Percentiles rank a stretch among this genome's conserved stretches.
Evolutionary conservation across 2,888 invertebrate species (phyloP).

Genomic region (Synanthedon myopaeformis): DNA sequence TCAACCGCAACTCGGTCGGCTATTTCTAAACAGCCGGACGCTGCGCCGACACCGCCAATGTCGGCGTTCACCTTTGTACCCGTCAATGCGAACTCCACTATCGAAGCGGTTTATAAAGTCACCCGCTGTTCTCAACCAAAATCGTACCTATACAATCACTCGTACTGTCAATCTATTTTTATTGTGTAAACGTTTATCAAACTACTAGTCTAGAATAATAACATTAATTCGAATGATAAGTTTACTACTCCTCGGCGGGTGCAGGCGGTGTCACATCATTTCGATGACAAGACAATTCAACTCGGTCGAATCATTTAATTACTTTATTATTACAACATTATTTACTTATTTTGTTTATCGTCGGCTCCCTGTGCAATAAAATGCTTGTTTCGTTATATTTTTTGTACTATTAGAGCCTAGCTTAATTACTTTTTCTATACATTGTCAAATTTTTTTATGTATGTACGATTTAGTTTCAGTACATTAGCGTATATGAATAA

Average conservation of each 20-base stretch:
- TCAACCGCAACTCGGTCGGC: constrained; percentile 49
- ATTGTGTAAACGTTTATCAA: background rate
- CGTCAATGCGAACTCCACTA: too few species aligned
- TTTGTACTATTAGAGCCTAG: constrained; percentile 40
- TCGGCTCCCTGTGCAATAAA: constrained; percentile 65
- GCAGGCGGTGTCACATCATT: too few species aligned
- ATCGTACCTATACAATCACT: too few species aligned
- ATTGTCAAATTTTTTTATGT: constrained; percentile 5
- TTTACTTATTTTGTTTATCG: constrained; percentile 39
- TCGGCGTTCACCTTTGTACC: too few species aligned
- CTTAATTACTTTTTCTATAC: constrained; percentile 30
- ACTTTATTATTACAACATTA: background rate
- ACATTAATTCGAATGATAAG: too few species aligned
- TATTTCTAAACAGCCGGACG: constrained; percentile 37
- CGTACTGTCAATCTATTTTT: background rate
- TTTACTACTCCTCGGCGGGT: too few species aligned
- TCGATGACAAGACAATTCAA: too few species aligned
- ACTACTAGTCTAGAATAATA: too few species aligned
- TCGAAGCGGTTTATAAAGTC: background rate
- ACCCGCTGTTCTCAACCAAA: too few species aligned
- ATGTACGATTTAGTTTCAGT: constrained; percentile 24
- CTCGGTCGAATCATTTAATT: too few species aligned
- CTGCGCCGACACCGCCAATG: background rate
- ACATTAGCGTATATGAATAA: constrained; percentile 14
- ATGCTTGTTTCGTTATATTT: constrained; percentile 63